phyloP scores from a whole-genome alignment of 1,140 invertebrate species.

The Drosophila obscura region DNA sequence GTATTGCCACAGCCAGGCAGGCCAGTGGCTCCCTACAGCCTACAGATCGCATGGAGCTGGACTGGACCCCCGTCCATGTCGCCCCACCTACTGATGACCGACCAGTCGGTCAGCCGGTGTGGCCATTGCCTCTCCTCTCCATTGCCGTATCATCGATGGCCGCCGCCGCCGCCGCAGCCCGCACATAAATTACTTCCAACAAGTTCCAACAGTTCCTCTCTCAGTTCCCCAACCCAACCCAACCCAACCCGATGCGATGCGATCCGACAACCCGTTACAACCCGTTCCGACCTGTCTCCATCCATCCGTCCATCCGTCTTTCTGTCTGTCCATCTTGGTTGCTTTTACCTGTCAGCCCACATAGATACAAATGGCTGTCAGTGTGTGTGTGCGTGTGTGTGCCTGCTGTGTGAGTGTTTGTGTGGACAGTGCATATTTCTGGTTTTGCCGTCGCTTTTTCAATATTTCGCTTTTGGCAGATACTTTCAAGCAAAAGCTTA shows the following conservation, averaged over 20 bases:
- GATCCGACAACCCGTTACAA: no score
- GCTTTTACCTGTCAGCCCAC: conserved; percentile 65
- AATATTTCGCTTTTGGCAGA: neutral
- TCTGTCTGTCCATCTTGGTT: conserved; percentile 47
- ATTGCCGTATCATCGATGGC: conserved; percentile 59
- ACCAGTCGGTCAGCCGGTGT: conserved; percentile 68
- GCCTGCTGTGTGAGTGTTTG: conserved; percentile 14
- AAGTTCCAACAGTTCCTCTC: conserved; percentile 30
- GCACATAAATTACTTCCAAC: conserved; percentile 73
- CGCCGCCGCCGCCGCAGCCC: conserved; percentile 31
- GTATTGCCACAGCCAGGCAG: conserved; percentile 7
- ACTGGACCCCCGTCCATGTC: no score
- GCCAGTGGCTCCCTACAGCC: no score
- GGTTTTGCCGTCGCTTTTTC: conserved; percentile 65
- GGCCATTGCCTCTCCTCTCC: conserved; percentile 54
- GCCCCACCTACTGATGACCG: conserved; percentile 41
- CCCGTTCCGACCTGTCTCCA: neutral
- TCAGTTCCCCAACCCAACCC: conserved; percentile 10
- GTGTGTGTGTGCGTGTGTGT: conserved; percentile 11
- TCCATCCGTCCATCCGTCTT: conserved; percentile 8
- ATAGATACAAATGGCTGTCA: conserved; percentile 38
- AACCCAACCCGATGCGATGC: no score
- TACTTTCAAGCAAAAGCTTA: no score
- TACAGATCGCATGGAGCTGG: neutral
- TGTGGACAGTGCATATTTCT: conserved; percentile 20